Evolutionary conservation across 2,797 vertebrate genomes (phyloP).

Genomic region (Mormyrus proboscirostris): DNA sequence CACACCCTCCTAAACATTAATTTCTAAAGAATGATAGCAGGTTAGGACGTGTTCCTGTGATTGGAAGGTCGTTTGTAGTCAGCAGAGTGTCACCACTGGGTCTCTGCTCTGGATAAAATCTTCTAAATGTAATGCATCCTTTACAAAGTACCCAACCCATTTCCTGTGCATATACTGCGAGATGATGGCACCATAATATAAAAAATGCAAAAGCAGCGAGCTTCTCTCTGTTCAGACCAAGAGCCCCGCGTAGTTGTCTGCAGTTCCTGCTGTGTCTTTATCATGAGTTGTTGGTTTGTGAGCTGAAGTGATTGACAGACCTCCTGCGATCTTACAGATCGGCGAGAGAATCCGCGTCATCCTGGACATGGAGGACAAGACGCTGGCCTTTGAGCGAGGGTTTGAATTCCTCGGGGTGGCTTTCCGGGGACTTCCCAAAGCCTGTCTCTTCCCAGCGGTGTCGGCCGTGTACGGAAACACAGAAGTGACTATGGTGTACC

Average conservation of each 20-base stretch:
- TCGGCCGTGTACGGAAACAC: slow-evolving; percentile 98
- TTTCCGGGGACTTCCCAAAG: slow-evolving; percentile 93
- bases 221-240: background rate
- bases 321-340: slow-evolving; percentile 64
- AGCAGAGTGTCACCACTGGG: background rate
- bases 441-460: slow-evolving; percentile 91
- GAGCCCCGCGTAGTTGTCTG: background rate
- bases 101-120: background rate
- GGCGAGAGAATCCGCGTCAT: slow-evolving; percentile 99
- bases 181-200: background rate
- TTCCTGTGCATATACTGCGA: background rate
- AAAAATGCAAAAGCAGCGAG: background rate
- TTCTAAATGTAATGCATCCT: background rate
- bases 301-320: background rate
- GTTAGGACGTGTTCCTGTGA: background rate
- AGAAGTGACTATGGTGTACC: slow-evolving; percentile 98
- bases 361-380: slow-evolving; percentile 99
- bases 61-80: background rate
- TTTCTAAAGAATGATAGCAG: background rate
- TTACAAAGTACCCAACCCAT: background rate
- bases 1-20: background rate
- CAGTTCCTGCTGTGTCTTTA: background rate
- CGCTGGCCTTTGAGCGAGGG: slow-evolving; percentile 92
- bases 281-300: background rate
- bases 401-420: slow-evolving; percentile 97